phyloP scores from a whole-genome alignment of 1,140 invertebrate genomes.

The Lycorma delicatula region DNA sequence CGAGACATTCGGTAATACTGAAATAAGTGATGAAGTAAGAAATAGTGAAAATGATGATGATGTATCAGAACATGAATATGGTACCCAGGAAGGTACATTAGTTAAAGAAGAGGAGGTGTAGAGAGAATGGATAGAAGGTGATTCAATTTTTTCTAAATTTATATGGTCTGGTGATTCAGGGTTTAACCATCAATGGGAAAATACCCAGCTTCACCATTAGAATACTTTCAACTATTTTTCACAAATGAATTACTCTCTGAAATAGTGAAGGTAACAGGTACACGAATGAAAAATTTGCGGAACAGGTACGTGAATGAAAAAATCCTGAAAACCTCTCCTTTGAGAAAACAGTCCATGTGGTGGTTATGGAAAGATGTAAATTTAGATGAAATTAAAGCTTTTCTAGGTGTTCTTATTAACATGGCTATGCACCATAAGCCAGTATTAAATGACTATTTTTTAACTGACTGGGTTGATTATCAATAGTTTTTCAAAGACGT shows the following conservation, averaged over 20 bases:
- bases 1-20: too few species aligned
- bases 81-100: too few species aligned
- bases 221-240: neutral
- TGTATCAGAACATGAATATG: too few species aligned
- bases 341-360: neutral
- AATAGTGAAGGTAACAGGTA: neutral
- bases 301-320: neutral
- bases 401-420: neutral
- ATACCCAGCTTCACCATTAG: neutral
- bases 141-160: too few species aligned
- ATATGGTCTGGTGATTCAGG: too few species aligned
- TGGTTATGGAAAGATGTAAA: neutral
- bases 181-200: too few species aligned
- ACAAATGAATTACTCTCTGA: neutral
- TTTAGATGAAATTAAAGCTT: neutral
- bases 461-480: neutral
- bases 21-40: too few species aligned
- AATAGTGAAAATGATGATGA: too few species aligned
- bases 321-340: neutral
- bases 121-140: too few species aligned
- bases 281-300: too few species aligned
- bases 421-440: neutral
- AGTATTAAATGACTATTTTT: neutral
- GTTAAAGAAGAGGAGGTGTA: too few species aligned
- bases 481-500: constrained; percentile 1